Base-by-base conservation (phyloP, 2,888 invertebrate genomes). In the Parasteatoda lunata region DNA sequence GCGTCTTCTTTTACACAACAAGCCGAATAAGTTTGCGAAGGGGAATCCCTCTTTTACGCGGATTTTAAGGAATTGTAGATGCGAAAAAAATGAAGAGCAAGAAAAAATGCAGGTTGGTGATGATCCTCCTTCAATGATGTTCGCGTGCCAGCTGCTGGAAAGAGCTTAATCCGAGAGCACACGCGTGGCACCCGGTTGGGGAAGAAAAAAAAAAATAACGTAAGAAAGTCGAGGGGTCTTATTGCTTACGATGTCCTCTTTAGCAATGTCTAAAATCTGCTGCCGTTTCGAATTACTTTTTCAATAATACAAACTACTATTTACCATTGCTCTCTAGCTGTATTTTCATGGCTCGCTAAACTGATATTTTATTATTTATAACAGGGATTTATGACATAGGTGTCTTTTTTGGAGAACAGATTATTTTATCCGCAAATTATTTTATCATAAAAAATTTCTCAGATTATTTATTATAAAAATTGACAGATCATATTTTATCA, bases 111-210 rank as follows among this genome's bases (percentile, higher is more conserved):
- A 80, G 71, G 77, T 78, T 52, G 71, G 77, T 78, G 49, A 66
- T 68, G 72, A 48, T 64, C 80, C 72, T 72, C 71, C 72, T 70
- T 78, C 30, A 45, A 49, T 13, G 52, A 51, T 51, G 15, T 65
- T 75, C 73, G 81, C 68, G 81, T 81, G 81, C 81, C 81, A 81
- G 54, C 81, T 81, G 81, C 75, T 59, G 47, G 48, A 15, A 47
- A 54, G 69, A 48, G 71, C 30, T 72, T 81, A 81, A 81, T 81
- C 81, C 75, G 48, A 51, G 77, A 49, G 69, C 75, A 65, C 80
- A 72, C 80, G 80, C 80, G 80, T 81, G 81, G 73, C 75, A 75
- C 68, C 73, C 75, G 80, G 47, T 81, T 47, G 45, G n/a, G 48
- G 54, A 54, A 45, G 47, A n/a, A 47, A 64, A 64, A 30, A 15